Percentiles rank a stretch among this genome's conserved stretches.
phyloP scores from a whole-genome alignment of 2,888 invertebrate genomes.

The Agrotis clavis region DNA sequence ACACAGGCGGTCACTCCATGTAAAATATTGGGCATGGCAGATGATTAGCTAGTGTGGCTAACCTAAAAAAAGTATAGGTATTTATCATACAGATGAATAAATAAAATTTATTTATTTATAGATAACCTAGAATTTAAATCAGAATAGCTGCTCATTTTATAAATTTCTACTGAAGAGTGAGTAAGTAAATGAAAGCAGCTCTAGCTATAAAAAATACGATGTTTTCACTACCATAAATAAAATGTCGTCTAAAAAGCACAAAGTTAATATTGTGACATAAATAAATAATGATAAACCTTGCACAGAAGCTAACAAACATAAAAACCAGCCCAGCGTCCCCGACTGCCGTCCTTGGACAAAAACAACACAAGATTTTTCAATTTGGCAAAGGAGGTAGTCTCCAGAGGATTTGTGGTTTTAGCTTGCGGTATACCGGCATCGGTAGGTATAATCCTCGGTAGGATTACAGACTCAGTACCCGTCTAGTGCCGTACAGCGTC shows the following conservation, averaged over 20 bases:
- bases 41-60: too few species aligned
- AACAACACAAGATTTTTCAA: slow-evolving; percentile 68
- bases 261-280: slow-evolving; percentile 33
- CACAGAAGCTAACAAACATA: slow-evolving; percentile 40
- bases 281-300: slow-evolving; percentile 44
- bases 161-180: too few species aligned
- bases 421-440: slow-evolving; percentile 48
- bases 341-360: slow-evolving; percentile 48
- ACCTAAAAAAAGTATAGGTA: too few species aligned
- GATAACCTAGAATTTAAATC: too few species aligned
- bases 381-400: slow-evolving; percentile 65
- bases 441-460: slow-evolving; percentile 68
- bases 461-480: slow-evolving; percentile 71
- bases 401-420: slow-evolving; percentile 55
- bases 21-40: too few species aligned
- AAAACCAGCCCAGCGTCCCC: slow-evolving; percentile 33
- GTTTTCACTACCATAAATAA: not conserved
- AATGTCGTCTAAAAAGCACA: not conserved
- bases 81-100: too few species aligned
- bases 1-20: too few species aligned
- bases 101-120: too few species aligned
- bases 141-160: too few species aligned
- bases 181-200: not conserved
- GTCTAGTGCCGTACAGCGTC: slow-evolving; percentile 72
- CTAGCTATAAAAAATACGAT: not conserved